Conservation (phyloP, 1,140 invertebrate genomes). For the Hycleus phaleratus region DNA sequence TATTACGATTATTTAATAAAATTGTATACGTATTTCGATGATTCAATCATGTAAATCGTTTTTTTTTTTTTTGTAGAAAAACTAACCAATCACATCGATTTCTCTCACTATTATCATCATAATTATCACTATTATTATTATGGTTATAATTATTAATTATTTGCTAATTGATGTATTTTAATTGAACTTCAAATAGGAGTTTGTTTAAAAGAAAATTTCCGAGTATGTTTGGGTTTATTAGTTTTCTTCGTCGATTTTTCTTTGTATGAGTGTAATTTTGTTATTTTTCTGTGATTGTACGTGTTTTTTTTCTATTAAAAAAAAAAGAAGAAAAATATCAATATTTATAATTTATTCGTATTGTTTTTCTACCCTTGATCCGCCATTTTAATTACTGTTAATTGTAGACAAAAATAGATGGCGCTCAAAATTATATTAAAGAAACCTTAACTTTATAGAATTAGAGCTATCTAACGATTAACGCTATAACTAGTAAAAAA, state of each 20-base stretch:
- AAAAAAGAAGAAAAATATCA: constrained; percentile 8
- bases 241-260: neutral
- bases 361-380: neutral
- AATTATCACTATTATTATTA: neutral
- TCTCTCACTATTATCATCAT: too few relatives aligned
- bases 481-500: too few relatives aligned
- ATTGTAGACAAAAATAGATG: too few relatives aligned
- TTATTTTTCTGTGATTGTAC: constrained; percentile 24
- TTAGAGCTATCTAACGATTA: too few relatives aligned
- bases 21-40: constrained; percentile 6
- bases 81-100: neutral
- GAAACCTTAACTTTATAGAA: too few relatives aligned
- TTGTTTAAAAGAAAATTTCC: neutral
- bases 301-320: constrained; percentile 18
- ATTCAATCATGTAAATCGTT: neutral
- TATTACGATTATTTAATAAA: constrained; percentile 3
- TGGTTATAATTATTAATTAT: neutral
- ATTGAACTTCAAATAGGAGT: neutral
- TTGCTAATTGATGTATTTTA: neutral
- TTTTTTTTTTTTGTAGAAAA: constrained; percentile 8
- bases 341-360: constrained; percentile 15
- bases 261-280: constrained; percentile 23
- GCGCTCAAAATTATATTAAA: too few relatives aligned
- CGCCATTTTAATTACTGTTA: too few relatives aligned
- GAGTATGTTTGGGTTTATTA: neutral